Conservation (phyloP, 2,888 invertebrate species). For the Polia nebulosa region DNA sequence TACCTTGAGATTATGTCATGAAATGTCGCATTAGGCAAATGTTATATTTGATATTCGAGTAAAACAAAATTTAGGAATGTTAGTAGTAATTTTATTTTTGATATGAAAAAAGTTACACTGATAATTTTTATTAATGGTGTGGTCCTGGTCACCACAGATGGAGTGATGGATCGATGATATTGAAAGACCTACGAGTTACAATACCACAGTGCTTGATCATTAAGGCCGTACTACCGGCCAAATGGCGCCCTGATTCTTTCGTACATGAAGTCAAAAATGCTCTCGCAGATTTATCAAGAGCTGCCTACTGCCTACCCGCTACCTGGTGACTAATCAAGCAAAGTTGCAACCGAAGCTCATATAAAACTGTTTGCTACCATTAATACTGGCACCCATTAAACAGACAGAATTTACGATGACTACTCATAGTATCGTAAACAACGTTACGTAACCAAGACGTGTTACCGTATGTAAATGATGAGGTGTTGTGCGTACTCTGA, state of each 20-base stretch:
- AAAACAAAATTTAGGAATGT: neutral
- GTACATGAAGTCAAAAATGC: neutral
- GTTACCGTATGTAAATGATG: conserved; percentile 21
- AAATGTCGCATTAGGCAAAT: neutral
- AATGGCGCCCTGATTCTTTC: neutral
- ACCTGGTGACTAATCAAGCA: conserved; percentile 13
- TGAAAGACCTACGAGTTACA: neutral
- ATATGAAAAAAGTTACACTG: neutral
- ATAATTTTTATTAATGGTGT: neutral
- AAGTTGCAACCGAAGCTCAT: conserved; percentile 13
- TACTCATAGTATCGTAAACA: conserved; percentile 56
- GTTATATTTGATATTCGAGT: neutral
- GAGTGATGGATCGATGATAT: neutral
- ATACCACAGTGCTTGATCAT: neutral
- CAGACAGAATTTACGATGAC: conserved; percentile 47
- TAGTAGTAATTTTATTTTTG: no score
- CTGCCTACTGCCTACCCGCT: neutral
- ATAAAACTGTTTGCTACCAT: conserved; percentile 43
- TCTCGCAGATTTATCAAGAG: no score
- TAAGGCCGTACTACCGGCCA: no score
- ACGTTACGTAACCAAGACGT: conserved; percentile 36
- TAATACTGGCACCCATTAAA: conserved; percentile 39
- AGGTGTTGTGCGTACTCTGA: neutral
- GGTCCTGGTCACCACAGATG: neutral
- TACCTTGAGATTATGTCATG: neutral